Percentiles rank a stretch among this genome's conserved stretches.
phyloP scores from a whole-genome alignment of 2,888 invertebrate species.

The Nipponacmea schrenckii region DNA sequence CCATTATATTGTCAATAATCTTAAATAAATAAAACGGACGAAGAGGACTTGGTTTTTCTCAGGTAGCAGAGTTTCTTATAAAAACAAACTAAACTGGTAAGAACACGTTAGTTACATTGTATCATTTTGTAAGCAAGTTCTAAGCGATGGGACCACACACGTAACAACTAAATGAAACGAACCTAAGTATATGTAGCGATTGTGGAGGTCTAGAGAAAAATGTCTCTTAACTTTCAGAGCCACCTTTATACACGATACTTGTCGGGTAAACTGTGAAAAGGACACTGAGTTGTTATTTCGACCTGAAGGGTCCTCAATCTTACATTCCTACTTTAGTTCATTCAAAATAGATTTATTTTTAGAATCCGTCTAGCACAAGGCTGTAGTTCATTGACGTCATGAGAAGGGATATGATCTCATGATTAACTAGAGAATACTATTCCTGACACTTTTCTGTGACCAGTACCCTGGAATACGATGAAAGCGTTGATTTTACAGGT shows the following conservation, averaged over 20 bases:
- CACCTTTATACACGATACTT: not conserved
- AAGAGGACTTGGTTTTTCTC: not conserved
- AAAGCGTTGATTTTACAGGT: no score
- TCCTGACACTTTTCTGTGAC: no score
- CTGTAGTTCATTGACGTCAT: no score
- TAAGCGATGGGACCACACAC: slow-evolving; percentile 1
- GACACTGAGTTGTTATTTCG: not conserved
- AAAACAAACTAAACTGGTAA: slow-evolving; percentile 3
- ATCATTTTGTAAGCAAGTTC: slow-evolving; percentile 3
- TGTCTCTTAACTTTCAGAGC: slow-evolving; percentile 1
- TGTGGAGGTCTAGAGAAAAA: not conserved
- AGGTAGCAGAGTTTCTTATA: slow-evolving; percentile 4
- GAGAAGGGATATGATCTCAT: no score
- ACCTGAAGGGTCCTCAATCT: slow-evolving; percentile 4
- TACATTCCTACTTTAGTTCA: not conserved
- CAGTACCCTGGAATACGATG: no score
- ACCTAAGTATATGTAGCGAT: slow-evolving; percentile 1
- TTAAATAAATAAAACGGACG: not conserved
- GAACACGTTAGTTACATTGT: not conserved
- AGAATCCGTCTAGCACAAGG: not conserved
- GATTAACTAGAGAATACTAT: no score
- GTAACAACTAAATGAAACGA: not conserved
- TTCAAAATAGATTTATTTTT: not conserved
- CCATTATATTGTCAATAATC: not conserved
- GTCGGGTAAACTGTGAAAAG: slow-evolving; percentile 1